These are phyloP conservation scores for Sanderia malayensis DNA, from an alignment of 30 jellyfish, hydroid and myxozoan genomes.

Conservation along the genomic window DNA sequence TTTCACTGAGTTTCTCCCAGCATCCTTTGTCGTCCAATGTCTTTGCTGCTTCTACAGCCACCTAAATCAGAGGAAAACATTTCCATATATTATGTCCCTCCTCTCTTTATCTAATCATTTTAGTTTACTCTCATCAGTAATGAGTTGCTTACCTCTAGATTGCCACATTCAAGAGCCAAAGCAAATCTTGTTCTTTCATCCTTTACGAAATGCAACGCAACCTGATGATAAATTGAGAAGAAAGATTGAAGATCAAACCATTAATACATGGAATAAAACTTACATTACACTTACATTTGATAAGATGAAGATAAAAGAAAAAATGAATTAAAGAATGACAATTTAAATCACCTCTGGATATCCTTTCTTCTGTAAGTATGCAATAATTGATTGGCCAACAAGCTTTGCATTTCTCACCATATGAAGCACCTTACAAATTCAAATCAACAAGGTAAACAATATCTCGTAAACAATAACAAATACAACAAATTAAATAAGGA, in stretches of 20 bases:
- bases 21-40: constrained; percentile 86
- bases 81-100: too few relatives aligned
- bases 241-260: too few relatives aligned
- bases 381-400: constrained; percentile 95
- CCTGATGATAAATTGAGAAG: constrained; percentile 30
- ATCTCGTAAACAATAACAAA: not conserved
- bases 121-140: too few relatives aligned
- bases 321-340: too few relatives aligned
- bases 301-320: too few relatives aligned
- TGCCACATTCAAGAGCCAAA: constrained; percentile 89
- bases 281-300: too few relatives aligned
- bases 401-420: constrained; percentile 94
- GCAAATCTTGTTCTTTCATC: constrained; percentile 90
- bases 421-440: constrained; percentile 58
- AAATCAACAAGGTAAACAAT: constrained; percentile 3
- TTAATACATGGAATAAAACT: not conserved
- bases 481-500: not conserved
- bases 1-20: constrained; percentile 91
- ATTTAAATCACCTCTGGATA: constrained; percentile 80
- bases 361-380: constrained; percentile 92
- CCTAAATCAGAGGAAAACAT: too few relatives aligned
- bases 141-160: constrained; percentile 81
- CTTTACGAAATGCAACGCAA: constrained; percentile 95
- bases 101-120: too few relatives aligned
- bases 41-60: constrained; percentile 98